Conservation (phyloP, 2,113 vertebrate genomes). For the Myotis brandtii region DNA sequence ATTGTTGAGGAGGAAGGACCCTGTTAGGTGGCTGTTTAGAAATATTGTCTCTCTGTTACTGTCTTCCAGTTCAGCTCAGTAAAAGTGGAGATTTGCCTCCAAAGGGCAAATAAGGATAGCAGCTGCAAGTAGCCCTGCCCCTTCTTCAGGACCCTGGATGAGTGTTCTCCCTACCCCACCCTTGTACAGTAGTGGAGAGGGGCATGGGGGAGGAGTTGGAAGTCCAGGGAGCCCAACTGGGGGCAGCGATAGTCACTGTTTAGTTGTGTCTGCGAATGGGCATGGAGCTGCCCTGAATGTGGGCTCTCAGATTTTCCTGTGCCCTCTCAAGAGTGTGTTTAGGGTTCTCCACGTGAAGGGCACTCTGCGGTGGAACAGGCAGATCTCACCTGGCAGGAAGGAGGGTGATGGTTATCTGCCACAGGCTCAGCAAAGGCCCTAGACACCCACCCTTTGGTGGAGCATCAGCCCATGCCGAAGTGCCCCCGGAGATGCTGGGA, state of each 20-base stretch:
- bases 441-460: not conserved
- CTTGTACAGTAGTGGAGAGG: not conserved
- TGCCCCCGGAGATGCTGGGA: not conserved
- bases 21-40: not conserved
- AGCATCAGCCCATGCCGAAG: not conserved
- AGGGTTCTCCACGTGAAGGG: not conserved
- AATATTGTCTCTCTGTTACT: not conserved
- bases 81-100: not conserved
- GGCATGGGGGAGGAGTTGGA: not conserved
- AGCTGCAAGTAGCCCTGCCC: not conserved
- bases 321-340: not conserved
- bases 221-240: not conserved
- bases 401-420: not conserved
- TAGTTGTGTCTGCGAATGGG: not conserved
- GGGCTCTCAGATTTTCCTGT: not conserved
- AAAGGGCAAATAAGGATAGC: not conserved
- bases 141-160: not conserved
- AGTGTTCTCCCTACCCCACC: not conserved
- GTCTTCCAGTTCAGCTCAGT: constrained; percentile 6
- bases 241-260: not conserved
- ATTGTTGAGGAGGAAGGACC: not conserved
- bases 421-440: not conserved
- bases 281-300: not conserved
- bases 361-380: not conserved
- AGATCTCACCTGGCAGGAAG: not conserved